Evolutionary conservation across 2,888 invertebrate genomes (phyloP), one percentile per base, ranked within the genome.

Genomic region (Spilosoma lubricipeda): DNA sequence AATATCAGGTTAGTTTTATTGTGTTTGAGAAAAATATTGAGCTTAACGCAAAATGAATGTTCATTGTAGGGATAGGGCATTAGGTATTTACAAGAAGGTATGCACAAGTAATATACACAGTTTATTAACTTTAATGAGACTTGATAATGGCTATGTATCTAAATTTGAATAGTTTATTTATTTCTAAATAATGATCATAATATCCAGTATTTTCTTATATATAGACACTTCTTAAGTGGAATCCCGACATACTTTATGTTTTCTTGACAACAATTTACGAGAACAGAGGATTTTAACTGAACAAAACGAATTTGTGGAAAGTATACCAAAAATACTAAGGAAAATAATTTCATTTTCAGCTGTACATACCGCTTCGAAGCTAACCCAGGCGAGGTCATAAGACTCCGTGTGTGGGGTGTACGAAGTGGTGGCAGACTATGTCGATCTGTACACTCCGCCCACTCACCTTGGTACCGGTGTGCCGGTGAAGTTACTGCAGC

Each of bases 281-380:
- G 3, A 27, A 59, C 5, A 15, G 3, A 27, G 13, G 13, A 27
- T 59, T 56, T 52, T 23, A 52, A 20, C 20, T 11, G 11, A 18
- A 56, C n/a, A 9, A 23, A n/a, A 48, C 3, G 20, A 23, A 52
- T 48, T 48, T 15, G 20, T 52, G 20, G 23, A 52, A 23, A 2
- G 52, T 52, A 7, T 23, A 20, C 27, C 9, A n/a, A 9, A 27
- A 11, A 30, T 20, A 4, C 4, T 68, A 33, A 33, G n/a, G 7
- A 69, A 36, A 23, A 18, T 64, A 5, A 48, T 30, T 63, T 3
- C 0, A 71, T 75, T 94, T 96, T 70, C 96, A 98, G 98, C 87
- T 99, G 99, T 93, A 97, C 97, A 67, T 98, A 98, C 92, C 97
- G 98, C 68, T 98, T 98, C 89, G 98, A 98, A 93, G 98, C 97